Conservation (phyloP, 1,140 invertebrate species). For the Helicoverpa armigera region DNA sequence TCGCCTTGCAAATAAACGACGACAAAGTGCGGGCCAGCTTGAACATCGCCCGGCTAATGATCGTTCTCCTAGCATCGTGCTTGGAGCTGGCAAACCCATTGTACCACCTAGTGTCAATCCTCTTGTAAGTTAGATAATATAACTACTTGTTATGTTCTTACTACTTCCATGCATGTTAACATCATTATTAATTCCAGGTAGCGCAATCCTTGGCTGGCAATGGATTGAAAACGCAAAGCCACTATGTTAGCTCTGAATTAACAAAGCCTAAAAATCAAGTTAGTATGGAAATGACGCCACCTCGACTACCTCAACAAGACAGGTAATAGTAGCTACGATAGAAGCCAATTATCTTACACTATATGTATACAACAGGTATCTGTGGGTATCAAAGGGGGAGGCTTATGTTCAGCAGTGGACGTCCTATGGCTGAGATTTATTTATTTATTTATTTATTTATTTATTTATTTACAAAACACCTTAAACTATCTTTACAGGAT, state of each 20-base stretch:
- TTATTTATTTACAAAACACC: too few species aligned
- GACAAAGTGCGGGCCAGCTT: slow-evolving; percentile 88
- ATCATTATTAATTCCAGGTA: slow-evolving; percentile 58
- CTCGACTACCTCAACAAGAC: slow-evolving; percentile 61
- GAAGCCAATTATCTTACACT: too few species aligned
- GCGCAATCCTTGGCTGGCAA: slow-evolving; percentile 68
- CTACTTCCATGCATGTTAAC: neutral
- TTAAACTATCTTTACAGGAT: too few species aligned
- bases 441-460: too few species aligned
- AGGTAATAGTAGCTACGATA: slow-evolving; percentile 61
- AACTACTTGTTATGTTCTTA: neutral
- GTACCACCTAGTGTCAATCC: slow-evolving; percentile 79
- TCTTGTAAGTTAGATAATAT: slow-evolving; percentile 71
- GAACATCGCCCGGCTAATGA: slow-evolving; percentile 71
- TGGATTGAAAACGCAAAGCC: slow-evolving; percentile 64
- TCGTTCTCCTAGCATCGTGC: slow-evolving; percentile 80
- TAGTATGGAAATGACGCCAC: slow-evolving; percentile 74
- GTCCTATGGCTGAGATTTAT: too few species aligned
- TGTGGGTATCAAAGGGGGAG: too few species aligned
- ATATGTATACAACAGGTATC: too few species aligned
- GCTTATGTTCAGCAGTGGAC: too few species aligned
- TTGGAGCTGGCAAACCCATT: slow-evolving; percentile 80
- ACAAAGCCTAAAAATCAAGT: slow-evolving; percentile 67
- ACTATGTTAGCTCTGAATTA: slow-evolving; percentile 77
- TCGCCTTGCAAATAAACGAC: slow-evolving; percentile 90